A percentile compares a stretch with the other conserved stretches of the same genome.
Conservation (phyloP, 2,113 vertebrate genomes). For the Cyanistes caeruleus region DNA sequence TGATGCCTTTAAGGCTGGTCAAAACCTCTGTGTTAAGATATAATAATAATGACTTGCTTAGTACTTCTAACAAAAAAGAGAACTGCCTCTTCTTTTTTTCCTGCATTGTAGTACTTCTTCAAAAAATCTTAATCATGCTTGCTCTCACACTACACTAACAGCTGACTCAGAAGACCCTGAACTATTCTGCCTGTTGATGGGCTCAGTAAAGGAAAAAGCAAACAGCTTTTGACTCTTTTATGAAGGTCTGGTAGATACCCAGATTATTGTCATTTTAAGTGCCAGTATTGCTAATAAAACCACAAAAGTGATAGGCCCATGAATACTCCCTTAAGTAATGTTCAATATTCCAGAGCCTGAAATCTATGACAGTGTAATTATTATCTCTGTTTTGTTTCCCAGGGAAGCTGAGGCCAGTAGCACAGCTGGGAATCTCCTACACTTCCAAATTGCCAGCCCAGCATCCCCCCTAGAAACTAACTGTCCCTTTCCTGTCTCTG, state of each 20-base stretch:
- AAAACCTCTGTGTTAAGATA: neutral
- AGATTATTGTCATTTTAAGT: neutral
- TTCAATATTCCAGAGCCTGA: neutral
- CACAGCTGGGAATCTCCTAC: neutral
- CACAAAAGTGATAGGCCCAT: neutral
- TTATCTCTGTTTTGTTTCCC: neutral
- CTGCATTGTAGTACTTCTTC: fast-evolving
- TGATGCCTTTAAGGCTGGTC: neutral
- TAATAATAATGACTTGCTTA: neutral
- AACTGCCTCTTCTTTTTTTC: neutral
- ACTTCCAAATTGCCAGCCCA: neutral
- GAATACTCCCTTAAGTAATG: neutral
- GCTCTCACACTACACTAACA: neutral
- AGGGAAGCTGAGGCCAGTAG: neutral
- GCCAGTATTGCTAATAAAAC: neutral
- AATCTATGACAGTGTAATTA: neutral
- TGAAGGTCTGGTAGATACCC: neutral
- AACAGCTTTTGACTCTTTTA: neutral
- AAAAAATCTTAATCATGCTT: neutral
- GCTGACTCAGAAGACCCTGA: neutral
- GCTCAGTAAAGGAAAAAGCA: neutral
- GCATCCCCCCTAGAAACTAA: neutral
- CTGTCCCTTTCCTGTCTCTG: neutral
- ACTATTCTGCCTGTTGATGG: neutral
- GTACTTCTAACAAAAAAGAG: neutral